Percentiles rank a stretch among this genome's conserved stretches.
Conservation (phyloP, 2,113 vertebrate species). For the Hyperopisus bebe region DNA sequence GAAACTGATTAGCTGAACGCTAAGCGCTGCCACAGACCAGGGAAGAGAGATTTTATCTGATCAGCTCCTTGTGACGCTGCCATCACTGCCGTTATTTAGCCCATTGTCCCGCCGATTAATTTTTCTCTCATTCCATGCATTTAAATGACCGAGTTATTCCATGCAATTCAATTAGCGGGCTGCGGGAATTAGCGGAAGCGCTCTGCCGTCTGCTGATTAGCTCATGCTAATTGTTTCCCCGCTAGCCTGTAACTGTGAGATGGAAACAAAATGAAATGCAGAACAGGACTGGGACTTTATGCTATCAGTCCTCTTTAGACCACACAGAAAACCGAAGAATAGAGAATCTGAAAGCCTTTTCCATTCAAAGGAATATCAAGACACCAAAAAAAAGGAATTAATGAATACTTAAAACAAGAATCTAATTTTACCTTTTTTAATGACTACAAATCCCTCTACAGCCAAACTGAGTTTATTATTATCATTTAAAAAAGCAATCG, state of each 20-base stretch:
- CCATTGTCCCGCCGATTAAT: constrained; percentile 7
- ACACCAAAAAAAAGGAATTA: neutral
- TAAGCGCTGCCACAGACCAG: constrained; percentile 12
- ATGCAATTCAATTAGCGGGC: constrained; percentile 49
- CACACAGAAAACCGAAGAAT: constrained; percentile 12
- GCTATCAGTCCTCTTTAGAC: constrained; percentile 11
- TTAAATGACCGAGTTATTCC: constrained; percentile 46
- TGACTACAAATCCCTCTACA: neutral
- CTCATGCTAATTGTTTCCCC: constrained; percentile 54
- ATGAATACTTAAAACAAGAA: constrained; percentile 7
- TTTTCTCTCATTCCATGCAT: constrained; percentile 41
- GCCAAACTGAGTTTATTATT: neutral
- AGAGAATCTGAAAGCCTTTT: neutral
- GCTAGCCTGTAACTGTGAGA: constrained; percentile 47
- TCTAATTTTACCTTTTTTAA: neutral
- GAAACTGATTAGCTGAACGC: constrained; percentile 24
- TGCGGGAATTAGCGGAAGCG: constrained; percentile 40
- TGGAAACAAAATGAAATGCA: constrained; percentile 42
- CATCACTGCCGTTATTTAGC: neutral
- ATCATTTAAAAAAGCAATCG: neutral
- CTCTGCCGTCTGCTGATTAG: constrained; percentile 52
- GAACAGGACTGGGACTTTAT: constrained; percentile 23
- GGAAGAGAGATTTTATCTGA: constrained; percentile 14
- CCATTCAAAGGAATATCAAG: constrained; percentile 3
- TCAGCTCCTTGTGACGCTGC: neutral